A percentile compares a stretch with the other conserved stretches of the same genome.
phyloP scores from a whole-genome alignment of 1,140 invertebrate species.

The Adoxophyes honmai region DNA sequence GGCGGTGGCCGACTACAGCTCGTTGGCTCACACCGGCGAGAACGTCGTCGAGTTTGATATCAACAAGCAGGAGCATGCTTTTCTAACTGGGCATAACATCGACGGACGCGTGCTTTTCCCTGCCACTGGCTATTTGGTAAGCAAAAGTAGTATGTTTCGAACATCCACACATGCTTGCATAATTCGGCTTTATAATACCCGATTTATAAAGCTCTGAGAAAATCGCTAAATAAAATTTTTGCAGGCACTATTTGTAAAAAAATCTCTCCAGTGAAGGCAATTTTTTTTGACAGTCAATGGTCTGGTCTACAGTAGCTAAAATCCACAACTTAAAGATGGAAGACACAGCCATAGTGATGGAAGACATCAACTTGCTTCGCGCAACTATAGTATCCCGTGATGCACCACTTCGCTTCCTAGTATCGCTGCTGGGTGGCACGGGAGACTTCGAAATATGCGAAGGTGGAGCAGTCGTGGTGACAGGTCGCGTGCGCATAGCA shows the following conservation, averaged over 20 bases:
- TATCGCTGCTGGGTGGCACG: conserved; percentile 91
- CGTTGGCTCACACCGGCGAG: conserved; percentile 80
- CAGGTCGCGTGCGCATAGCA: conserved; percentile 84
- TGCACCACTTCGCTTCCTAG: conserved; percentile 88
- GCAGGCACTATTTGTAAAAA: too few relatives aligned
- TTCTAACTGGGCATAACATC: conserved; percentile 92
- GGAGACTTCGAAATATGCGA: conserved; percentile 96
- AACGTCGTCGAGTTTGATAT: conserved; percentile 88
- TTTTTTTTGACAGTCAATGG: conserved; percentile 79
- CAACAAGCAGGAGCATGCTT: conserved; percentile 85
- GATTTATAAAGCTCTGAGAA: too few relatives aligned
- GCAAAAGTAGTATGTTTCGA: conserved; percentile 11
- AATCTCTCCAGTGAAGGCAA: too few relatives aligned
- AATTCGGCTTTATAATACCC: too few relatives aligned
- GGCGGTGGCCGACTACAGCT: conserved; percentile 84
- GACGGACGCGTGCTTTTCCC: conserved; percentile 97
- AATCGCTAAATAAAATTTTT: too few relatives aligned
- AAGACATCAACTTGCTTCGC: conserved; percentile 92
- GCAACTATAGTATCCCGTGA: conserved; percentile 95
- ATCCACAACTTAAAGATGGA: conserved; percentile 85
- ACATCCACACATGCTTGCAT: too few relatives aligned
- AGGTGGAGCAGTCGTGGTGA: conserved; percentile 88
- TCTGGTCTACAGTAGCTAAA: conserved; percentile 96
- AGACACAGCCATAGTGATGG: conserved; percentile 89
- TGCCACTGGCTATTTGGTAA: conserved; percentile 94